Percentiles rank a stretch among this genome's conserved stretches.
Evolutionary conservation across 2,113 vertebrate genomes (phyloP).

Genomic region (Prochilodus magdalenae): DNA sequence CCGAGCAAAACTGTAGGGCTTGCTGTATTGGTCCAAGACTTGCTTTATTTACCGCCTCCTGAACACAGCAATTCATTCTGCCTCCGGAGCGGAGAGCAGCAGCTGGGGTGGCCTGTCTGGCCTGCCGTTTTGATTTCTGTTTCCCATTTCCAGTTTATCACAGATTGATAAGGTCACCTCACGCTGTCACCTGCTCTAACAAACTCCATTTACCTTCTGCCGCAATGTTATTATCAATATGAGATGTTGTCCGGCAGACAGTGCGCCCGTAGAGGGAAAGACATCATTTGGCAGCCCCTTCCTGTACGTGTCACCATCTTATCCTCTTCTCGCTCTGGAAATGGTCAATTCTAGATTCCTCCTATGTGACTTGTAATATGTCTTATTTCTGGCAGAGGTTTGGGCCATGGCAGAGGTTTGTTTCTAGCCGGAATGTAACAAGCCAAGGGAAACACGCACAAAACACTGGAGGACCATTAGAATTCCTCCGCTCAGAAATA

Average conservation of each 20-base stretch:
- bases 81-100: conserved; percentile 54
- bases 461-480: neutral
- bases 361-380: conserved; percentile 45
- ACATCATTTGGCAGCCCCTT: conserved; percentile 69
- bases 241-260: conserved; percentile 76
- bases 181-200: conserved; percentile 76
- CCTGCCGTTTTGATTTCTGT: conserved; percentile 79
- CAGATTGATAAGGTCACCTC: conserved; percentile 83
- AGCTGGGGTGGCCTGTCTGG: conserved; percentile 62
- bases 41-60: conserved; percentile 64
- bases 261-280: conserved; percentile 63
- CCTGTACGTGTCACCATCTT: conserved; percentile 50
- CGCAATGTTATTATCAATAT: conserved; percentile 78
- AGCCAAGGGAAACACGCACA: neutral
- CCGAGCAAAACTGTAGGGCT: conserved; percentile 40
- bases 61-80: conserved; percentile 63
- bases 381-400: conserved; percentile 32
- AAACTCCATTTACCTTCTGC: conserved; percentile 79
- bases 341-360: conserved; percentile 49
- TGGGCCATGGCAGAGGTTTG: conserved; percentile 15
- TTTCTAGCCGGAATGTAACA: conserved; percentile 28
- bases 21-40: conserved; percentile 49
- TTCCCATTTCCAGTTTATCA: conserved; percentile 83
- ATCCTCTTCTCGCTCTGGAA: conserved; percentile 50
- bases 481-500: neutral